Conservation (phyloP, 64 coral and sea anemone species). For the Stichodactyla mertensii region DNA sequence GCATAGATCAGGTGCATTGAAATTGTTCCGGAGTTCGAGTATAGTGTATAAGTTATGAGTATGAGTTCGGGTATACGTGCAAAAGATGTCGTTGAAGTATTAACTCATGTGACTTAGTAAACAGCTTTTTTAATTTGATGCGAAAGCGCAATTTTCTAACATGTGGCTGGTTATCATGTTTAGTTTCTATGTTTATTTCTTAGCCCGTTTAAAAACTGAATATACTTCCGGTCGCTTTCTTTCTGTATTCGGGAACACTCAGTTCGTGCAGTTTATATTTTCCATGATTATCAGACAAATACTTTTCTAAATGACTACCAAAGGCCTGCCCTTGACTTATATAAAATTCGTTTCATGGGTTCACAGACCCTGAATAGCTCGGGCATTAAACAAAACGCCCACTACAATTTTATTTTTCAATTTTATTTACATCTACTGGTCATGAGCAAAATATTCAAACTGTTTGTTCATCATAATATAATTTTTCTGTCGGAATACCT, state of each 20-base stretch:
- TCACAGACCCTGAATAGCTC: too few relatives aligned
- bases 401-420: neutral
- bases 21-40: too few relatives aligned
- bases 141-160: neutral
- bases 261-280: neutral
- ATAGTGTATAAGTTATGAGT: too few relatives aligned
- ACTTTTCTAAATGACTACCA: neutral
- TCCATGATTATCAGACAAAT: neutral
- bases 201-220: neutral
- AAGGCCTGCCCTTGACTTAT: too few relatives aligned
- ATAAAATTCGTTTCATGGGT: too few relatives aligned
- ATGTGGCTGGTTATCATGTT: neutral
- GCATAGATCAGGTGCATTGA: too few relatives aligned
- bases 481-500: neutral
- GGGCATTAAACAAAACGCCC: too few relatives aligned
- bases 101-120: neutral
- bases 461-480: neutral
- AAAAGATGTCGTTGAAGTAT: neutral
- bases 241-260: neutral
- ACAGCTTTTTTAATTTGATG: neutral
- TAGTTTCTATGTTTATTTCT: neutral
- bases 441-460: too few relatives aligned
- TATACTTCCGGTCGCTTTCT: neutral
- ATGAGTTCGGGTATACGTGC: too few relatives aligned
- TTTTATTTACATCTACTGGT: too few relatives aligned